Percentiles rank a stretch among this genome's conserved stretches.
Evolutionary conservation across 2,888 invertebrate species (phyloP).

Genomic region (Ischnura elegans): DNA sequence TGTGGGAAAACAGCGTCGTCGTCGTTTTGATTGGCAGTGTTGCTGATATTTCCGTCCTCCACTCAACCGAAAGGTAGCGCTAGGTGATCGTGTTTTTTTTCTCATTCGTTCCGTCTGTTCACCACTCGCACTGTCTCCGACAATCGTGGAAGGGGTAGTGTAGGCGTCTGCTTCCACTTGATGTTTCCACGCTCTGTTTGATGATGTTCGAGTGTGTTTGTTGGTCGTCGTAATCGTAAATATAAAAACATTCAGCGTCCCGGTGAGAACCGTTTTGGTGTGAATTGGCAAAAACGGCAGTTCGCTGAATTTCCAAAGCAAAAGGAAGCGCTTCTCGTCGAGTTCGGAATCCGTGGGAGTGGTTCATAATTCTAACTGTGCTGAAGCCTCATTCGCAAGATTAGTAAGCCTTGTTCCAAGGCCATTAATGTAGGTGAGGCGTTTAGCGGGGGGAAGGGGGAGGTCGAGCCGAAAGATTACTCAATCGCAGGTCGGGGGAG

Average conservation of each 20-base stretch:
- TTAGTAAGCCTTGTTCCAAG: too few species aligned
- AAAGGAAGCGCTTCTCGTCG: too few species aligned
- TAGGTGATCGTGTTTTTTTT: neutral
- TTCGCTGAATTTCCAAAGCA: too few species aligned
- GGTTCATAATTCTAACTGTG: too few species aligned
- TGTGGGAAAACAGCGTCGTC: slow-evolving; percentile 1
- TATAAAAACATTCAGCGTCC: neutral
- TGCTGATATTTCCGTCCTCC: slow-evolving; percentile 5
- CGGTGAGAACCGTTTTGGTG: neutral
- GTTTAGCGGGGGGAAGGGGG: too few species aligned
- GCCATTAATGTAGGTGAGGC: too few species aligned
- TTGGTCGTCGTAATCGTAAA: too few species aligned
- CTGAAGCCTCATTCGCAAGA: too few species aligned
- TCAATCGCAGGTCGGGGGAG: too few species aligned
- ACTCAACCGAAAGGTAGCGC: slow-evolving; percentile 43
- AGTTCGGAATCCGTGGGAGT: too few species aligned
- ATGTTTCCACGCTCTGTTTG: slow-evolving; percentile 33
- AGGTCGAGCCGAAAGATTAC: too few species aligned
- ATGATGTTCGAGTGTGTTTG: slow-evolving; percentile 16
- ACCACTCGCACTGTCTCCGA: neutral
- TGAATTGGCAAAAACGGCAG: neutral
- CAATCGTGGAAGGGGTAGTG: neutral
- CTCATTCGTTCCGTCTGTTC: neutral
- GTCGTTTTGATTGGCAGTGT: neutral
- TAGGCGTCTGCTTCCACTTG: neutral